Evolutionary conservation across 2,797 vertebrate genomes (phyloP).

Genomic region (Manis crassicaudata): DNA sequence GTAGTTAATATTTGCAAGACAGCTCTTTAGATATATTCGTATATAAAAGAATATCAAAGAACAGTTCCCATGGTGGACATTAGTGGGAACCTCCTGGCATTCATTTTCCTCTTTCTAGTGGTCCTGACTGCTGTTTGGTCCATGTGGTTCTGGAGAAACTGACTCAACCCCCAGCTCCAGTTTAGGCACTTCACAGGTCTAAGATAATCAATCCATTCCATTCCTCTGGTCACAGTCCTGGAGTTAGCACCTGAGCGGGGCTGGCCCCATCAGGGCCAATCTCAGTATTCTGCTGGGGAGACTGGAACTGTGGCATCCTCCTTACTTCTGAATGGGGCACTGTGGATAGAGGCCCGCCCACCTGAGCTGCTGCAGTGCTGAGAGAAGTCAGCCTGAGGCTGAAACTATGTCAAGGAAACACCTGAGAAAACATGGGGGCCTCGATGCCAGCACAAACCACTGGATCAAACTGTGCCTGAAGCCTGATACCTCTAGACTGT

Average conservation of each 20-base stretch:
- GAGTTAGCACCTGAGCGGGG: neutral
- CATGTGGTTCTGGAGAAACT: neutral
- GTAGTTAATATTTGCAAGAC: neutral
- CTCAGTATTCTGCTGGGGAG: neutral
- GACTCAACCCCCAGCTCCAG: neutral
- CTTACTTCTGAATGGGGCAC: neutral
- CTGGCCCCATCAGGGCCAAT: neutral
- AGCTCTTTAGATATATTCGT: neutral
- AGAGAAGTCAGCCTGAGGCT: neutral
- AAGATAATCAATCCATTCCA: neutral
- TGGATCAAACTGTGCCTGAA: neutral
- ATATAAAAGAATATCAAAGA: neutral
- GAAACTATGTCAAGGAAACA: neutral
- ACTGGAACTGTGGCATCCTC: neutral
- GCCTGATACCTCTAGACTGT: neutral
- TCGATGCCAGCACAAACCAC: neutral
- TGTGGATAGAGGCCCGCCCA: neutral
- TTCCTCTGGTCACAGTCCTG: neutral
- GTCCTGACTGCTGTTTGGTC: neutral
- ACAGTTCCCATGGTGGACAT: neutral
- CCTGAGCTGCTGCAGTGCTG: neutral
- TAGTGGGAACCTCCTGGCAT: neutral
- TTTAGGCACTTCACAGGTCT: neutral
- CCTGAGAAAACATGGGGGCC: neutral
- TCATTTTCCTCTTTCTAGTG: neutral